Conservation (phyloP, 2,888 invertebrate species). For the Sphinx pinastri region DNA sequence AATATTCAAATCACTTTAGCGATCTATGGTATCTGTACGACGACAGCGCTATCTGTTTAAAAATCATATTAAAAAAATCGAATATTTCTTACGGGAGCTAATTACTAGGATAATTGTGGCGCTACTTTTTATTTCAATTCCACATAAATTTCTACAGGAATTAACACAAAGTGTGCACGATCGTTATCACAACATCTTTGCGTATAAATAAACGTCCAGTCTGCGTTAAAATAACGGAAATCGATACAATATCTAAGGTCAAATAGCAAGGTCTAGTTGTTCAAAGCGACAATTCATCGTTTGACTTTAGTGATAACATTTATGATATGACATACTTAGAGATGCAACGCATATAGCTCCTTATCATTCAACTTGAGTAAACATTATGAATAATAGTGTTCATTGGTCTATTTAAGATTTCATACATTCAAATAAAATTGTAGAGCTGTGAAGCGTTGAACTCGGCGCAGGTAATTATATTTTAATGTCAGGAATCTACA, state of each 20-base stretch:
- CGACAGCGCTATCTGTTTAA: too few species aligned
- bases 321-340: slow-evolving; percentile 29
- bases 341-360: background rate
- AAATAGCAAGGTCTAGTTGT: slow-evolving; percentile 40
- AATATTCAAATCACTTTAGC: too few species aligned
- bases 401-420: background rate
- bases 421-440: background rate
- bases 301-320: slow-evolving; percentile 46
- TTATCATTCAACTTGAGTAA: background rate
- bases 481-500: background rate
- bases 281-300: slow-evolving; percentile 30
- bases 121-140: slow-evolving; percentile 8
- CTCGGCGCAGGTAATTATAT: background rate
- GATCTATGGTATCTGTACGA: too few species aligned
- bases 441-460: background rate
- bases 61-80: background rate
- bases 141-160: background rate
- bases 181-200: background rate
- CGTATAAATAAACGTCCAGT: background rate
- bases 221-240: slow-evolving; percentile 13
- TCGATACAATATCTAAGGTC: slow-evolving; percentile 34
- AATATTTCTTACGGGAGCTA: background rate
- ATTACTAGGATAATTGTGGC: background rate
- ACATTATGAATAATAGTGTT: background rate
- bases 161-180: slow-evolving; percentile 8